Percentiles rank a stretch among this genome's conserved stretches.
Evolutionary conservation across 2,797 vertebrate genomes (phyloP).

Genomic region (Bufotes viridis): DNA sequence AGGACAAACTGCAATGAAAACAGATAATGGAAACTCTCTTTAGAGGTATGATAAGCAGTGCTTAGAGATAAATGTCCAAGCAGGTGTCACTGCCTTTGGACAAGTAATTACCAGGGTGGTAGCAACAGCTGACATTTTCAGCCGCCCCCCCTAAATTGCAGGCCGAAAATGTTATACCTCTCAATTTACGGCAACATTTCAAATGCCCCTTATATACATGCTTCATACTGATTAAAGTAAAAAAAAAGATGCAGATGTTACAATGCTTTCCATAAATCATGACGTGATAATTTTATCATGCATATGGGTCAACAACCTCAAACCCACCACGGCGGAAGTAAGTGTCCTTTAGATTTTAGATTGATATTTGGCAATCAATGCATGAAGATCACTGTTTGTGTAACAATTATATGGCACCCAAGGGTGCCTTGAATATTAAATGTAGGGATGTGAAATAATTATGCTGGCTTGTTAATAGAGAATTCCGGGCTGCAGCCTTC

Average conservation of each 20-base stretch:
- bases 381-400: slow-evolving; percentile 12
- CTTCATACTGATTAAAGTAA: slow-evolving; percentile 31
- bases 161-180: slow-evolving; percentile 38
- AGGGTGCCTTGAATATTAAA: slow-evolving; percentile 3
- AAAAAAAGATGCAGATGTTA: slow-evolving; percentile 41
- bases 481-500: not conserved
- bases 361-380: slow-evolving; percentile 27
- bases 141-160: slow-evolving; percentile 41
- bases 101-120: slow-evolving; percentile 51
- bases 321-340: not conserved
- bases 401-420: slow-evolving; percentile 18
- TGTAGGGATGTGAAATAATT: slow-evolving; percentile 3
- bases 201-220: slow-evolving; percentile 34
- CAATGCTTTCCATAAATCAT: slow-evolving; percentile 23
- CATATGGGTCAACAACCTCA: not conserved
- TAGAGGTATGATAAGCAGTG: slow-evolving; percentile 54
- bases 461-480: not conserved
- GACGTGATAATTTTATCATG: slow-evolving; percentile 16
- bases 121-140: slow-evolving; percentile 35
- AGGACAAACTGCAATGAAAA: slow-evolving; percentile 52
- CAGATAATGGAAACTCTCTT: slow-evolving; percentile 59
- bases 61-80: slow-evolving; percentile 53
- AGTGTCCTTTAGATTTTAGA: not conserved
- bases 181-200: slow-evolving; percentile 49
- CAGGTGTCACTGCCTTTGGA: slow-evolving; percentile 44